Base-by-base conservation (phyloP, 2,113 vertebrate genomes). In the Thalassoma bifasciatum region DNA sequence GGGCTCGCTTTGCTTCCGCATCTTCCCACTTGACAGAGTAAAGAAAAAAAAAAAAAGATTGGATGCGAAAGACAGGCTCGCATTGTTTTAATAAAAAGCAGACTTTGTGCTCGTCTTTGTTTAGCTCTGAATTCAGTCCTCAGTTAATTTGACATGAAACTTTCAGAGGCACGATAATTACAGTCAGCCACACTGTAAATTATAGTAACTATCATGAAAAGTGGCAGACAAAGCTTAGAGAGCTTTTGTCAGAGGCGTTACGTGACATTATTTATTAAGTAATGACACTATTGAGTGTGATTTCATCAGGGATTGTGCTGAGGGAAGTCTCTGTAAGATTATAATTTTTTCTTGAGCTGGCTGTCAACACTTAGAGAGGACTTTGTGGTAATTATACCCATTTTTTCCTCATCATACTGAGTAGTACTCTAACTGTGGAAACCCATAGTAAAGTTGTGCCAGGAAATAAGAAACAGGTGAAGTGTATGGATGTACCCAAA, bases 191-290 rank as follows among this genome's bases (percentile, higher is more conserved):
- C 22, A 17, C 40, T 69, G 62, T 71, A 81, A 90, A 83, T 87
- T 72, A 84, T 60, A 61, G 54, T 23, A 49, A 74, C 72, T 30
- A 66, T 59, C 53, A 12, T 67, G 19, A 73, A 69, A 42, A 54
- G 59, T 80, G 59, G 72, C 82, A 42, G 34, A 49, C 1, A n/a
- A 49, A 0, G 23, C 66, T 81, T 73, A 85, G 63, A 79, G 56
- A 66, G 76, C 68, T 62, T 85, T 85, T 87, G 50, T 69, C 36
- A 46, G 30, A 52, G 49, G 64, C 42, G 70, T 72, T 66, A 59
- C 16, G 52, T 80, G 68, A 23, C 60, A 69, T 81, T 77, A 77
- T 86, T 81, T 75, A 87, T 88, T 67, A 90, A 81, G 72, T 86
- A 74, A 85, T 85, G 85, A 82, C 51, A 67, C 74, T 42, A 64